Conservation (phyloP, 1,140 invertebrate genomes). For the Drosophila littoralis region DNA sequence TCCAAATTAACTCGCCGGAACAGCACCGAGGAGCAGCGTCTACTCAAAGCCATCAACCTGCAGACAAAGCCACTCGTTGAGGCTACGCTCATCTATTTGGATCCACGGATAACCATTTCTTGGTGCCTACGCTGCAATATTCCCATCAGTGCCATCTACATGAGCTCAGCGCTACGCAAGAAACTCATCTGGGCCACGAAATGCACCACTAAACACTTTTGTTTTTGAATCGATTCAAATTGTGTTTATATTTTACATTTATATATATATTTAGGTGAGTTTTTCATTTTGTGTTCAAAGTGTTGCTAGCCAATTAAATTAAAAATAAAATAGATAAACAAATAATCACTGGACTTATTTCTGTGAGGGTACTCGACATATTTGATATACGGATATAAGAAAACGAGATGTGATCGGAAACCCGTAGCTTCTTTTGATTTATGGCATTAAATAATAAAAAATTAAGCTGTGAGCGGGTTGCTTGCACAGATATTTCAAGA, state of each 20-base stretch:
- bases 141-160: conserved; percentile 1
- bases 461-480: too few species aligned
- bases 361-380: too few species aligned
- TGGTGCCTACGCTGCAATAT: conserved; percentile 18
- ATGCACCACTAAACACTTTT: not conserved
- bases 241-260: not conserved
- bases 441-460: too few species aligned
- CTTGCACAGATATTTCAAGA: too few species aligned
- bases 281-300: not conserved
- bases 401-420: too few species aligned
- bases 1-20: not conserved
- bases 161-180: not conserved
- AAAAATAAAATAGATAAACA: too few species aligned
- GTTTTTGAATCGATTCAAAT: not conserved
- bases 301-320: not conserved
- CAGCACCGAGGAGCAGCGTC: not conserved
- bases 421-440: too few species aligned
- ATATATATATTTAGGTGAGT: not conserved
- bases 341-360: too few species aligned
- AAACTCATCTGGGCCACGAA: conserved; percentile 13
- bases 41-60: not conserved
- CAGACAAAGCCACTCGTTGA: not conserved
- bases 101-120: conserved; percentile 20
- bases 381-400: too few species aligned
- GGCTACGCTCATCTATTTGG: conserved; percentile 3